These are phyloP conservation scores for Epiperipatus broadwayi DNA, from an alignment of 2,888 invertebrate genomes.

Conservation along the genomic window DNA sequence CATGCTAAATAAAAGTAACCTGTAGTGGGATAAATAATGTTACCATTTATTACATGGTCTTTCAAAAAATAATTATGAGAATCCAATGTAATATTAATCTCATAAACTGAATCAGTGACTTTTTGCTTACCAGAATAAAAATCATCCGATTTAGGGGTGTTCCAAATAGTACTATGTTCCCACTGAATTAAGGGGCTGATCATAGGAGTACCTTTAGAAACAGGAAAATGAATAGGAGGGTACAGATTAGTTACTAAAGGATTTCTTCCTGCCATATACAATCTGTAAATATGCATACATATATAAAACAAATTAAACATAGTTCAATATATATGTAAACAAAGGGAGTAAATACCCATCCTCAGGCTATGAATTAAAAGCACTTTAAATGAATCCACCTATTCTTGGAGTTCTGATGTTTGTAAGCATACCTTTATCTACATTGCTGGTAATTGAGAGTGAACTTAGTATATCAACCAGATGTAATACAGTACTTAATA, in stretches of 20 bases:
- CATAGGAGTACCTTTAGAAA: conserved; percentile 75
- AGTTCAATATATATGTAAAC: too few species aligned
- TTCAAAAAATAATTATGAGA: conserved; percentile 38
- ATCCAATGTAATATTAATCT: conserved; percentile 38
- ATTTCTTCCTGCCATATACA: conserved; percentile 59
- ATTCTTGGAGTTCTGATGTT: too few species aligned
- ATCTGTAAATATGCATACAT: too few species aligned
- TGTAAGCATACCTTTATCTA: too few species aligned
- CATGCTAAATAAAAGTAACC: conserved; percentile 32
- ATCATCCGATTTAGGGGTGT: conserved; percentile 48
- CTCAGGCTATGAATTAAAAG: too few species aligned
- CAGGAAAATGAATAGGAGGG: conserved; percentile 58
- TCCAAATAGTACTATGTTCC: conserved; percentile 81
- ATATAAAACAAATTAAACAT: too few species aligned
- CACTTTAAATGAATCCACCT: too few species aligned
- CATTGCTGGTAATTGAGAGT: too few species aligned
- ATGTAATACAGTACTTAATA: too few species aligned
- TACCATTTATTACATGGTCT: conserved; percentile 42
- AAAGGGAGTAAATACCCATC: too few species aligned
- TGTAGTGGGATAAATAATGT: conserved; percentile 35
- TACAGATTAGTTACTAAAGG: conserved; percentile 53
- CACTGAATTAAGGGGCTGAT: conserved; percentile 64
- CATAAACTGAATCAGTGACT: conserved; percentile 50
- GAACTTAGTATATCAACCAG: too few species aligned
- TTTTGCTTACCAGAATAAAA: conserved; percentile 52